phyloP scores from a whole-genome alignment of 2,888 invertebrate genomes.

The Tanypteryx hageni region DNA sequence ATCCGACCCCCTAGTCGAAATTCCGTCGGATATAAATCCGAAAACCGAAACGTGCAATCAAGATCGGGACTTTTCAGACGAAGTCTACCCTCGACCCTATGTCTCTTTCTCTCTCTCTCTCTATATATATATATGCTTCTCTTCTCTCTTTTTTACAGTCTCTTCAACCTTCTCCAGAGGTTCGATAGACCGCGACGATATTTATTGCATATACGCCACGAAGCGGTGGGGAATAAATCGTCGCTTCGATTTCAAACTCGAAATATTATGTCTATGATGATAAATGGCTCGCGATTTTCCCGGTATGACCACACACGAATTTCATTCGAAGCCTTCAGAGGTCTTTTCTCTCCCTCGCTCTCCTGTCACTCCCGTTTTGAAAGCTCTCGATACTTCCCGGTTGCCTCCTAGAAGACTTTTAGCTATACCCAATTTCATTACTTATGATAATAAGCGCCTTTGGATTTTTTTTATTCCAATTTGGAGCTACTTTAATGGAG shows the following conservation, averaged over 20 bases:
- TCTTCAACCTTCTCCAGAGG: not conserved
- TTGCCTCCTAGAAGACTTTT: no score
- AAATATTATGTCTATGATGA: not conserved
- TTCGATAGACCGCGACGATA: not conserved
- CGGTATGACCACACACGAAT: no score
- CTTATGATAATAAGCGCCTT: no score
- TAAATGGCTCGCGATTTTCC: not conserved
- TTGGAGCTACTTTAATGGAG: no score
- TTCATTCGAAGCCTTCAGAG: no score
- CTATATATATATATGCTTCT: not conserved
- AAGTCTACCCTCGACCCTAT: not conserved
- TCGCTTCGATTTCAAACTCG: not conserved
- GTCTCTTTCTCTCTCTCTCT: no score
- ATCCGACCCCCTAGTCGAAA: not conserved
- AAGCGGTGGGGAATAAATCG: not conserved
- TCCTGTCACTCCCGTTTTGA: no score
- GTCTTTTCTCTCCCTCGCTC: no score
- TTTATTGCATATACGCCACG: not conserved
- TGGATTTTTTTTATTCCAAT: no score
- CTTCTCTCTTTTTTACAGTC: not conserved
- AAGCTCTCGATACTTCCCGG: no score
- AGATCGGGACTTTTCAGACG: not conserved
- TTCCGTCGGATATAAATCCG: slow-evolving; percentile 5
- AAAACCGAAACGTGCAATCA: not conserved
- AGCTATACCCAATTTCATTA: no score